phyloP scores from a whole-genome alignment of 2,888 invertebrate genomes.

The Acanthosoma haemorrhoidale region DNA sequence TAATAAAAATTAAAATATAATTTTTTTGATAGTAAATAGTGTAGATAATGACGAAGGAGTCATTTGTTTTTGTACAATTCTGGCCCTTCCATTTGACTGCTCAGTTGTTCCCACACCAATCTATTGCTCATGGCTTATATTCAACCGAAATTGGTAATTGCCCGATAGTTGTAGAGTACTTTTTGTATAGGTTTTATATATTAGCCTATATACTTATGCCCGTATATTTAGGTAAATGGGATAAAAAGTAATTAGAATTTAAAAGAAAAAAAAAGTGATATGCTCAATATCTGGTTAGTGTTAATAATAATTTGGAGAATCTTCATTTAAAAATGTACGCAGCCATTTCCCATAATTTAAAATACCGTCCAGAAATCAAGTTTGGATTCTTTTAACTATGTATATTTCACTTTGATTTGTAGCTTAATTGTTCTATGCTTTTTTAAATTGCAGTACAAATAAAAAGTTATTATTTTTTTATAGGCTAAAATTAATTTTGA shows the following conservation, averaged over 20 bases:
- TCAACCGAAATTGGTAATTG: conserved; percentile 21
- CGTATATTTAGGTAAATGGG: not conserved
- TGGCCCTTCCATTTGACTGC: not conserved
- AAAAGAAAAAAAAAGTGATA: conserved; percentile 3
- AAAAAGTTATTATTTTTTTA: too few relatives aligned
- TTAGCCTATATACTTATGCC: not conserved
- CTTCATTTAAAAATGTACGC: not conserved
- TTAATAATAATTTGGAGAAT: conserved; percentile 6
- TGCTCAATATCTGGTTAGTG: conserved; percentile 29
- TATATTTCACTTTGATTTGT: too few relatives aligned
- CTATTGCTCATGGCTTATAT: conserved; percentile 18
- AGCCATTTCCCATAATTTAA: not conserved
- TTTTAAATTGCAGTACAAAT: too few relatives aligned
- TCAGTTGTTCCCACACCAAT: not conserved
- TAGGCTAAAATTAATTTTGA: too few relatives aligned
- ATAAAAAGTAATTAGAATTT: not conserved
- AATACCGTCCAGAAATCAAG: conserved; percentile 24
- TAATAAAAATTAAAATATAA: too few relatives aligned
- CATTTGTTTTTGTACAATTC: not conserved
- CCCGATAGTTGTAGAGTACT: conserved; percentile 16
- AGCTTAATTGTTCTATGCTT: too few relatives aligned
- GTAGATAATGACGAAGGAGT: not conserved
- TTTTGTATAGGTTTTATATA: not conserved
- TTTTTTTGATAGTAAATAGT: not conserved
- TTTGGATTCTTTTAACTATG: too few relatives aligned